These are phyloP conservation scores for Ammodytes marinus DNA, from an alignment of 2,113 vertebrate species.

Conservation along the genomic window DNA sequence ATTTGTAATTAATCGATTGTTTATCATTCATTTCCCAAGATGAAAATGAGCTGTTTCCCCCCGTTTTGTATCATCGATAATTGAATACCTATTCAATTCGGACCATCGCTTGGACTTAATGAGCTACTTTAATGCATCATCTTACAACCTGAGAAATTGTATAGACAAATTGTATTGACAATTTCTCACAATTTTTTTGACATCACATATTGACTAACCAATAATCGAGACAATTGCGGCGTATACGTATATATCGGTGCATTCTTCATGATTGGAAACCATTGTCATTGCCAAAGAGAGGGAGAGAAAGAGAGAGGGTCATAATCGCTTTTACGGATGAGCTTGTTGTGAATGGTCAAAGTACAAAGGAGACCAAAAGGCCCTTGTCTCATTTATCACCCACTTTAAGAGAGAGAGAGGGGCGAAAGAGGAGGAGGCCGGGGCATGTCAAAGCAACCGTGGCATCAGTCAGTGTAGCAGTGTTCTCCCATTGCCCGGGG, in stretches of 20 bases:
- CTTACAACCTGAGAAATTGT: background rate
- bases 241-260: slow-evolving; percentile 27
- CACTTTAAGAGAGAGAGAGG: slow-evolving; percentile 68
- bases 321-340: slow-evolving; percentile 80
- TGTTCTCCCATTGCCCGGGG: slow-evolving; percentile 70
- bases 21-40: background rate
- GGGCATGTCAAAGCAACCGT: slow-evolving; percentile 67
- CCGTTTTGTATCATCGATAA: no score
- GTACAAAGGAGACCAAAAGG: slow-evolving; percentile 83
- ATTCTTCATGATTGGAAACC: slow-evolving; percentile 64
- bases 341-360: slow-evolving; percentile 76
- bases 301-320: slow-evolving; percentile 4
- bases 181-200: background rate
- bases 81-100: background rate
- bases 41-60: no score
- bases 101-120: background rate
- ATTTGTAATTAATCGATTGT: background rate
- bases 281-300: slow-evolving; percentile 72
- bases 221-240: background rate
- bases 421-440: slow-evolving; percentile 41
- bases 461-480: slow-evolving; percentile 57
- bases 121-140: background rate
- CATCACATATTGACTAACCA: background rate
- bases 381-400: slow-evolving; percentile 85
- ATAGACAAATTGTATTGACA: no score